Conservation (phyloP, 2,113 vertebrate species). For the Ctenodactylus gundi region DNA sequence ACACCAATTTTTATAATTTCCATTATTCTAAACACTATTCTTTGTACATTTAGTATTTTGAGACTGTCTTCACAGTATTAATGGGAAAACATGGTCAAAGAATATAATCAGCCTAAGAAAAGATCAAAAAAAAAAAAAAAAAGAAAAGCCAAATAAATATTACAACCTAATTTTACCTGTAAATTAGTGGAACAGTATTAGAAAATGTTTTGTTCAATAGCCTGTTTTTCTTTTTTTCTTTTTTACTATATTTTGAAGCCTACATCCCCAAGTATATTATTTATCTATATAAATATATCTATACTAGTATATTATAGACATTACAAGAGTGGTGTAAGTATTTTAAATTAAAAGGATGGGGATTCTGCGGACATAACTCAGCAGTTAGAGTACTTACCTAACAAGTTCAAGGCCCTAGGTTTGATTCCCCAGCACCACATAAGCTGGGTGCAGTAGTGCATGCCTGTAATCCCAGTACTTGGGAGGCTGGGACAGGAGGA, state of each 20-base stretch:
- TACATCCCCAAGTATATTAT: background rate
- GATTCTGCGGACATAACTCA: too few relatives aligned
- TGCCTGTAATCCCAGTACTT: background rate
- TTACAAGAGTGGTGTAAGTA: background rate
- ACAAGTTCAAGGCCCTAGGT: too few relatives aligned
- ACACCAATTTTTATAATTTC: background rate
- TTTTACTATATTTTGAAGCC: conserved; percentile 5
- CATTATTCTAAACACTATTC: background rate
- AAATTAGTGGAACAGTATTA: background rate
- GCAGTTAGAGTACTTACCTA: too few relatives aligned
- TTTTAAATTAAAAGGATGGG: background rate
- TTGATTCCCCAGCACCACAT: too few relatives aligned
- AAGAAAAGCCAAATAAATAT: background rate
- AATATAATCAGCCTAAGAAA: background rate
- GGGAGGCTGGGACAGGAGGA: background rate
- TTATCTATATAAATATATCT: conserved; percentile 2
- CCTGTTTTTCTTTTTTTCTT: background rate
- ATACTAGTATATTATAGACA: background rate
- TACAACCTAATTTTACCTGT: background rate
- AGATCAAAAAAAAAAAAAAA: too few relatives aligned
- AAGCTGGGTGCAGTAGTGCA: background rate
- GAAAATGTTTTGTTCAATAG: background rate
- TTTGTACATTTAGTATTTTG: background rate
- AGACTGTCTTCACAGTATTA: background rate
- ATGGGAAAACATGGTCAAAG: background rate